phyloP scores from a whole-genome alignment of 1,140 invertebrate genomes.

The Drosophila sturtevanti region DNA sequence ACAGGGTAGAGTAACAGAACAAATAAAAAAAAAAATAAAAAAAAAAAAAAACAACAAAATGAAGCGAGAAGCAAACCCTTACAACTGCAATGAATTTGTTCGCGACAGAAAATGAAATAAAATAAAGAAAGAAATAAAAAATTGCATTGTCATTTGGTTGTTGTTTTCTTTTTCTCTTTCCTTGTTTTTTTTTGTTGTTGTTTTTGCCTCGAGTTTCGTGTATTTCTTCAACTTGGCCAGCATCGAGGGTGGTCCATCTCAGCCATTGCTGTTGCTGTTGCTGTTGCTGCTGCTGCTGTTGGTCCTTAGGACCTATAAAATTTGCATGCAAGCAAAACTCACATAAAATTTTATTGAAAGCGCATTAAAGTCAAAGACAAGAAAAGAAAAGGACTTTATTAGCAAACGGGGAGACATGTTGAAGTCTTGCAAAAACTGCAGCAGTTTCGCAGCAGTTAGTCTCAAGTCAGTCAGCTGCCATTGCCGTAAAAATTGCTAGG shows the following conservation, averaged over 20 bases:
- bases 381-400: constrained; percentile 73
- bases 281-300: constrained; percentile 1
- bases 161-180: constrained; percentile 32
- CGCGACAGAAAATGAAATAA: constrained; percentile 72
- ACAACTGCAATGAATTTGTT: constrained; percentile 79
- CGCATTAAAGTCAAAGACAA: constrained; percentile 75
- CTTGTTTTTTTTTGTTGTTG: constrained; percentile 16
- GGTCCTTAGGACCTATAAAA: constrained; percentile 53
- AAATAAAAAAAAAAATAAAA: constrained; percentile 35
- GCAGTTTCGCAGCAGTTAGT: constrained; percentile 58
- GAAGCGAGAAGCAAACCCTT: constrained; percentile 41
- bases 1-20: constrained; percentile 32
- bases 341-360: constrained; percentile 75
- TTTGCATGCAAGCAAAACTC: constrained; percentile 75
- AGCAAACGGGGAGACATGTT: constrained; percentile 59
- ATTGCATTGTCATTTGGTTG: constrained; percentile 53
- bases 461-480: constrained; percentile 71
- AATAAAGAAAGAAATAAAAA: constrained; percentile 60
- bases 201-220: not conserved
- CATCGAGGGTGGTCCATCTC: too few species aligned
- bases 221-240: not conserved
- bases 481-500: constrained; percentile 63
- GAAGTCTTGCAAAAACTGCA: constrained; percentile 14
- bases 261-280: not conserved
- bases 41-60: constrained; percentile 55